Conservation (phyloP, 2,797 vertebrate species). For the Sebastes umbrosus region DNA sequence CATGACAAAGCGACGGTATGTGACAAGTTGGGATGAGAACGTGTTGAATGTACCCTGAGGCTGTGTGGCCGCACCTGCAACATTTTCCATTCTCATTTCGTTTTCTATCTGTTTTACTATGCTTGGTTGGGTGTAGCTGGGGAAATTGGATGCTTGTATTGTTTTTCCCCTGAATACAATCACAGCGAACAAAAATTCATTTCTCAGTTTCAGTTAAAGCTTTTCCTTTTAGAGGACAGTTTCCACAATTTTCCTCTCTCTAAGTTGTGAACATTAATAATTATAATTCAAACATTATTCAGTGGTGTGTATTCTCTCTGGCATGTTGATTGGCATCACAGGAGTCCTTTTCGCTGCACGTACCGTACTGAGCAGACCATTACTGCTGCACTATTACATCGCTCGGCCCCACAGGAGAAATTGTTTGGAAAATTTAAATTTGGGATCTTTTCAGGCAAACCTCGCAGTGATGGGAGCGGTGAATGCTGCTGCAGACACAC, state of each 20-base stretch:
- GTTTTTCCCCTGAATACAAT: not conserved
- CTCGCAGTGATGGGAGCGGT: not conserved
- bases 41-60: not conserved
- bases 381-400: slow-evolving; percentile 26
- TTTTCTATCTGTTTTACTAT: not conserved
- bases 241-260: not conserved
- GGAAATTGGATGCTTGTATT: not conserved
- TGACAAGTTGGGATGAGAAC: too few species aligned
- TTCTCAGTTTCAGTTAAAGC: not conserved
- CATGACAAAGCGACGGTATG: too few species aligned
- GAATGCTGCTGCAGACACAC: slow-evolving; percentile 4
- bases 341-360: not conserved
- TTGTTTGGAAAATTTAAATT: slow-evolving; percentile 41
- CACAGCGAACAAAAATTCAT: not conserved
- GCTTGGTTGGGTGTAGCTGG: not conserved
- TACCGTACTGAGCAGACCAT: slow-evolving; percentile 7
- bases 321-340: slow-evolving; percentile 2
- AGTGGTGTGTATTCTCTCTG: not conserved
- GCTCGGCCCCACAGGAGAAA: slow-evolving; percentile 6
- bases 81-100: not conserved
- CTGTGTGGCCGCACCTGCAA: not conserved
- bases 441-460: slow-evolving; percentile 15
- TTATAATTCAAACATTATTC: not conserved
- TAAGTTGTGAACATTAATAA: not conserved
- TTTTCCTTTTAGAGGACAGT: not conserved